Evolutionary conservation across 2,888 invertebrate genomes (phyloP), one percentile per base, ranked within the genome.

Genomic region (Pseudanteris insignis): DNA sequence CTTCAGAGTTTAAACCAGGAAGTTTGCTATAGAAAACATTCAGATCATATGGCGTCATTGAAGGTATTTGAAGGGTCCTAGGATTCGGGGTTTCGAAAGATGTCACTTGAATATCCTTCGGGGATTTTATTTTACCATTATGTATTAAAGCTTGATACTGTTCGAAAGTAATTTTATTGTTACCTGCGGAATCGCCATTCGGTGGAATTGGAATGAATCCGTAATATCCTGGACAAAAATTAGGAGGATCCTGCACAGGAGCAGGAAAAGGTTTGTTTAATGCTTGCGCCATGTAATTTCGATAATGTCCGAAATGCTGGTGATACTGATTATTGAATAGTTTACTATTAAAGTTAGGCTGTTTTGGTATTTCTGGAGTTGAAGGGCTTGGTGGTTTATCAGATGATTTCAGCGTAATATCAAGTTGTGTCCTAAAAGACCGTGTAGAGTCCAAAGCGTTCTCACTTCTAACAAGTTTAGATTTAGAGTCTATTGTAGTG

Each of bases 81-180:
- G 79, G 79, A 67, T 73, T 75, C 0, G 79, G 79, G 8, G 67
- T 72, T 46, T 80, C 79, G 63, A 79, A 80, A 0, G 79, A 79
- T 0, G 79, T 80, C n/a, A 76, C 74, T 41, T 79, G 75, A 36
- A 74, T 73, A 18, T 76, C 73, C 4, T 69, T 70, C 1, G 57
- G 5, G 12, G 64, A 65, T 12, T 63, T 51, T 1, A 46, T 21
- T 5, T 58, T 43, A 1, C 58, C 40, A 9, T 41, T 26, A 8
- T 40, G 6, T 24, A 46, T 25, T 24, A 62, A 10, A 6, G 47
- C 43, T 24, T 57, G 57, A 10, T 48, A 62, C 8, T 57, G 46
- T 11, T 62, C 62, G 9, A 62, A 30, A 9, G 8, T 50, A 2
- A 53, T 47, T 1, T 15, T 1, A 21, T 12, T 34, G 6, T 36